A percentile compares a stretch with the other conserved stretches of the same genome.
These are phyloP conservation scores for Archocentrus centrarchus DNA, from an alignment of 2,113 vertebrate genomes.

Conservation along the genomic window DNA sequence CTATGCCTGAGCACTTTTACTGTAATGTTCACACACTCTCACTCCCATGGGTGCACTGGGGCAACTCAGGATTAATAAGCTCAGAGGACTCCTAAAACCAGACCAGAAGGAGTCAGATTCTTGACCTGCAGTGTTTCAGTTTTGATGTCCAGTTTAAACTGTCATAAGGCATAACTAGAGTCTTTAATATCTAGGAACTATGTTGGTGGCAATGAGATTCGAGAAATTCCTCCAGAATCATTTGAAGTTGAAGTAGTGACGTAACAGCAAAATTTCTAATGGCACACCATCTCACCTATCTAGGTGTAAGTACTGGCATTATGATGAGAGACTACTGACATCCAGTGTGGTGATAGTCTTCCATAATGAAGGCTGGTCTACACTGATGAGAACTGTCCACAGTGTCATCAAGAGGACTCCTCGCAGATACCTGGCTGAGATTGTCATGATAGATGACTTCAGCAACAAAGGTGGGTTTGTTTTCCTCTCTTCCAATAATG, in stretches of 20 bases:
- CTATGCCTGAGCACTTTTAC: background rate
- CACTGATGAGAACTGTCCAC: constrained; percentile 94
- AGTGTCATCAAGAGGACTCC: constrained; percentile 96
- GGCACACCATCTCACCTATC: background rate
- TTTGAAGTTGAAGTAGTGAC: too few species aligned
- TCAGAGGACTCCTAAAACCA: background rate
- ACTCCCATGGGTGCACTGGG: background rate
- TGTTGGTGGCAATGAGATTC: background rate
- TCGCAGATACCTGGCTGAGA: constrained; percentile 90
- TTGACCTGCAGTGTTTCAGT: background rate
- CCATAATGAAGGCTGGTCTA: constrained; percentile 99
- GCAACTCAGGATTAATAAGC: too few species aligned
- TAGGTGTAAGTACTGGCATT: constrained; percentile 94
- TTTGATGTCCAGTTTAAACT: background rate
- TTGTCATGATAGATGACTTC: constrained; percentile 97
- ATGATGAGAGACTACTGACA: constrained; percentile 91
- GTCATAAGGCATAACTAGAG: background rate
- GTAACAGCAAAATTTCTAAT: background rate
- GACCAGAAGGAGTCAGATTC: background rate
- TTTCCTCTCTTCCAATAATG: background rate
- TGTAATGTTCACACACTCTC: background rate
- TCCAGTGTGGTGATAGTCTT: constrained; percentile 97
- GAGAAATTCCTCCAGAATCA: too few species aligned
- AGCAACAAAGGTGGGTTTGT: constrained; percentile 91
- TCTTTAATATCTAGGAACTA: too few species aligned